Percentiles rank a stretch among this genome's conserved stretches.
These are phyloP conservation scores for Echeneis naucrates DNA, from an alignment of 2,797 vertebrate genomes.

Conservation along the genomic window DNA sequence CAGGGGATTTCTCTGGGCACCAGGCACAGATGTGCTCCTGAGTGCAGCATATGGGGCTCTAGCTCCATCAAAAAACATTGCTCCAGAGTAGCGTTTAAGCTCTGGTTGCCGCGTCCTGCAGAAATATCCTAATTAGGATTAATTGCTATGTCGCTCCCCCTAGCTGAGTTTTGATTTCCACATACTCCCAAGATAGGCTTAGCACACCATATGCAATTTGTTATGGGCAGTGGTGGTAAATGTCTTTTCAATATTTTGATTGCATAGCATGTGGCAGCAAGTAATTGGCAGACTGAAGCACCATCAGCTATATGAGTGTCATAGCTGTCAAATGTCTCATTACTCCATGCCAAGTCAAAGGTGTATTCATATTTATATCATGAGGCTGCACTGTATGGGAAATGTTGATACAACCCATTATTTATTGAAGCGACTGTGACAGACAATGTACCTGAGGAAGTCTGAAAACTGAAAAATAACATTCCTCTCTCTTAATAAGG, in stretches of 20 bases:
- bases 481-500: slow-evolving; percentile 73
- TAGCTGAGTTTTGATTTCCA: slow-evolving; percentile 51
- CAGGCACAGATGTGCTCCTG: slow-evolving; percentile 77
- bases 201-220: slow-evolving; percentile 13
- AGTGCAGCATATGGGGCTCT: slow-evolving; percentile 73
- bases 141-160: slow-evolving; percentile 63
- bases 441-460: slow-evolving; percentile 72
- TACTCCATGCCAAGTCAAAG: slow-evolving; percentile 77
- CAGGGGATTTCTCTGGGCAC: slow-evolving; percentile 66
- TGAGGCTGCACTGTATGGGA: slow-evolving; percentile 61
- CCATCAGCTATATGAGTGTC: slow-evolving; percentile 70
- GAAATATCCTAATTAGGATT: slow-evolving; percentile 77
- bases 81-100: slow-evolving; percentile 56
- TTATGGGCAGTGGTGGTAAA: slow-evolving; percentile 45
- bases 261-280: slow-evolving; percentile 56
- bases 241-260: slow-evolving; percentile 60
- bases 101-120: slow-evolving; percentile 44
- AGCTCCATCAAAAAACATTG: slow-evolving; percentile 69
- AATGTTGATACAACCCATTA: slow-evolving; percentile 69
- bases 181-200: slow-evolving; percentile 20
- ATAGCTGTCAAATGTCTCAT: slow-evolving; percentile 76
- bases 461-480: slow-evolving; percentile 72
- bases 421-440: slow-evolving; percentile 78
- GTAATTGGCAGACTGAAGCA: slow-evolving; percentile 58
- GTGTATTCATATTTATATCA: slow-evolving; percentile 77